Evolutionary conservation across 2,113 vertebrate species (phyloP).

Genomic region (Edolisoma coerulescens): DNA sequence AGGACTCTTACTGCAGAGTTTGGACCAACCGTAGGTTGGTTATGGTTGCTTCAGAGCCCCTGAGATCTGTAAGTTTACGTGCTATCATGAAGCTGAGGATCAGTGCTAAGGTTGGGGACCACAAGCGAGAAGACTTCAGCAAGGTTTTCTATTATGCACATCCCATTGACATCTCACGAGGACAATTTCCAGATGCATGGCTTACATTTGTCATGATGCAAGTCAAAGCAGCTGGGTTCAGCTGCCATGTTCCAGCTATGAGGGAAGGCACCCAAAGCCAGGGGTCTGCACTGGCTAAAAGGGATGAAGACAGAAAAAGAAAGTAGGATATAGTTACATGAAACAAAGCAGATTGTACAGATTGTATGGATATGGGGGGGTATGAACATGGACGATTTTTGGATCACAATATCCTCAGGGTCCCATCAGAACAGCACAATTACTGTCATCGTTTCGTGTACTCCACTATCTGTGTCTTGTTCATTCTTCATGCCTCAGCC

Average conservation of each 20-base stretch:
- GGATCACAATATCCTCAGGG: background rate
- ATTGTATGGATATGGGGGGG: background rate
- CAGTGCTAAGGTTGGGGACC: background rate
- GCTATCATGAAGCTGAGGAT: background rate
- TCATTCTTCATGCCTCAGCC: background rate
- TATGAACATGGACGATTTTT: background rate
- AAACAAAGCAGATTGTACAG: background rate
- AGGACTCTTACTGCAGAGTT: background rate
- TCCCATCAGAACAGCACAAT: background rate
- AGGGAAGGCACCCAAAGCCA: background rate
- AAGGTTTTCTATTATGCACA: background rate
- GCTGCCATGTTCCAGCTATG: background rate
- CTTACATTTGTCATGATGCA: background rate
- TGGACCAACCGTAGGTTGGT: background rate
- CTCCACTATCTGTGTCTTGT: background rate
- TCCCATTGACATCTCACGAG: fast-evolving
- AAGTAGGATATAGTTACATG: background rate
- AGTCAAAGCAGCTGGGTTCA: background rate
- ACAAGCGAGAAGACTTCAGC: background rate
- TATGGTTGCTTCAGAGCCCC: background rate
- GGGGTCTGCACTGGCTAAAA: background rate
- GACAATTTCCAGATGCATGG: background rate
- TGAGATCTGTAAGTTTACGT: background rate
- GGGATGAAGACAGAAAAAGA: background rate
- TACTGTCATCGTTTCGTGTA: background rate